A percentile compares a stretch with the other conserved stretches of the same genome.
phyloP scores from a whole-genome alignment of 2,797 vertebrate species.

The Merluccius polli region DNA sequence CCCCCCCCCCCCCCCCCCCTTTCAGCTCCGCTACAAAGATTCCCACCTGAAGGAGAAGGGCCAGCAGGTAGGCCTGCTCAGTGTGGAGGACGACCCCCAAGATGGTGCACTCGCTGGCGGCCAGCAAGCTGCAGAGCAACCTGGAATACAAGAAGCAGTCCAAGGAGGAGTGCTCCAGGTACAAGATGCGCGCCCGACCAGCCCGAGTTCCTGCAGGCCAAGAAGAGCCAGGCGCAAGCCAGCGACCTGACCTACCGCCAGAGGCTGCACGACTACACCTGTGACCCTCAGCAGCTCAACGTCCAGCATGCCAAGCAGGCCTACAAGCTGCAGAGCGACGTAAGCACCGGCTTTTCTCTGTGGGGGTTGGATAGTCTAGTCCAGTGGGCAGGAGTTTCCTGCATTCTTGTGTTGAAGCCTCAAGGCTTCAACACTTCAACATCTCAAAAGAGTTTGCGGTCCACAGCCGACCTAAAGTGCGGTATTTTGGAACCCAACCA shows the following conservation, averaged over 20 bases:
- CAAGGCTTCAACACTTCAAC: neutral
- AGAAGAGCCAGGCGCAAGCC: constrained; percentile 89
- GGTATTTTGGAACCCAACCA: neutral
- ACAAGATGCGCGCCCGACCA: constrained; percentile 83
- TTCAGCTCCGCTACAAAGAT: constrained; percentile 87
- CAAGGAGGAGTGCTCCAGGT: constrained; percentile 75
- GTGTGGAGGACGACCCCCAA: constrained; percentile 85
- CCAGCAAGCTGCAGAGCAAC: constrained; percentile 91
- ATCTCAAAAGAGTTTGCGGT: neutral
- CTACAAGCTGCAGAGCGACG: constrained; percentile 92
- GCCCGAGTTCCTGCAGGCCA: constrained; percentile 88
- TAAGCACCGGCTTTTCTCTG: constrained; percentile 59
- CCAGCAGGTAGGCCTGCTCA: constrained; percentile 86
- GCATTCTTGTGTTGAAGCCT: too few relatives aligned
- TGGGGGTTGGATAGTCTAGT: too few relatives aligned
- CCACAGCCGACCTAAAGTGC: neutral
- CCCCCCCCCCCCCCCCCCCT: neutral
- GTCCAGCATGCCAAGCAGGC: constrained; percentile 88
- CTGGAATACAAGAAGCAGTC: constrained; percentile 86
- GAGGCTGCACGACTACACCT: constrained; percentile 87
- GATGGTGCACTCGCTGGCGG: constrained; percentile 84
- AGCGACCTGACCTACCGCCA: constrained; percentile 83
- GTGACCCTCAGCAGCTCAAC: constrained; percentile 85
- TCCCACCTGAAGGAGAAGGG: constrained; percentile 88
- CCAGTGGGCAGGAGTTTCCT: too few relatives aligned